phyloP scores from a whole-genome alignment of 2,797 vertebrate species.

The Miichthys miiuy region DNA sequence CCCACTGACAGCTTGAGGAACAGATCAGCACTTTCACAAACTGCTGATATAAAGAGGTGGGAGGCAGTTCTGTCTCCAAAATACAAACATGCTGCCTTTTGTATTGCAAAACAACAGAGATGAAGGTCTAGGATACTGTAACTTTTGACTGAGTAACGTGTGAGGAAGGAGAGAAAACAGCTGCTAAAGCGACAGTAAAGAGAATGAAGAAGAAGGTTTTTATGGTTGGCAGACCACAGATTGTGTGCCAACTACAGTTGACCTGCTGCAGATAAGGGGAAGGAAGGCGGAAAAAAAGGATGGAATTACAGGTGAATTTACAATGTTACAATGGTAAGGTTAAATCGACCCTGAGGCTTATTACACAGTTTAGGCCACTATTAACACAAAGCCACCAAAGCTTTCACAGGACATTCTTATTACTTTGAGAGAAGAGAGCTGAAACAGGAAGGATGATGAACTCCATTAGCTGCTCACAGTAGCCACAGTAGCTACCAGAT shows the following conservation, averaged over 20 bases:
- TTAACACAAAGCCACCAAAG: slow-evolving; percentile 49
- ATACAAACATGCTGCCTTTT: slow-evolving; percentile 41
- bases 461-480: slow-evolving; percentile 46
- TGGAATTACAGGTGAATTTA: slow-evolving; percentile 41
- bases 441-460: slow-evolving; percentile 5
- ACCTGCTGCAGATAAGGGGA: slow-evolving; percentile 41
- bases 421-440: slow-evolving; percentile 21
- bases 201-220: slow-evolving; percentile 17
- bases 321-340: slow-evolving; percentile 40
- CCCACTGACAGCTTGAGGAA: slow-evolving; percentile 50
- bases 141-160: neutral
- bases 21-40: slow-evolving; percentile 58
- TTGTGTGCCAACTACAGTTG: slow-evolving; percentile 39
- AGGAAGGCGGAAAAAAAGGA: neutral
- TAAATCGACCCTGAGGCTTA: slow-evolving; percentile 55
- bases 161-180: neutral
- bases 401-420: slow-evolving; percentile 39
- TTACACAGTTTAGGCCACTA: slow-evolving; percentile 42
- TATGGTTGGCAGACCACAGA: slow-evolving; percentile 36
- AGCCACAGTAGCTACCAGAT: slow-evolving; percentile 33
- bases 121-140: neutral
- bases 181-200: neutral
- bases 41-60: slow-evolving; percentile 45
- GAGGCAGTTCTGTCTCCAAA: slow-evolving; percentile 33
- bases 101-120: slow-evolving; percentile 19